phyloP scores from a whole-genome alignment of 2,797 vertebrate genomes.

The Parotocinclus haroldoi region DNA sequence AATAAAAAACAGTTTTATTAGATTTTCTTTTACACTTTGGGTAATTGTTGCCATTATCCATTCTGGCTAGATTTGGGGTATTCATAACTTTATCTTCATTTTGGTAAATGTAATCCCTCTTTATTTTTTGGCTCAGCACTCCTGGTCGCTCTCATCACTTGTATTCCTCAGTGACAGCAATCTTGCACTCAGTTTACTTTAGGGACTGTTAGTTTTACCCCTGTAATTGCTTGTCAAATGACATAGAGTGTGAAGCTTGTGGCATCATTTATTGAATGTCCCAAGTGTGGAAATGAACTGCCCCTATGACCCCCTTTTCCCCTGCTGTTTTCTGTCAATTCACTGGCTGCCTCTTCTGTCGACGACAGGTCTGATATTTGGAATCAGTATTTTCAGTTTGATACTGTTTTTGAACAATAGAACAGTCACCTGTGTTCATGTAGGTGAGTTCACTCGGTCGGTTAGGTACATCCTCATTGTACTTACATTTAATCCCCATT shows the following conservation, averaged over 20 bases:
- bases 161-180: slow-evolving; percentile 33
- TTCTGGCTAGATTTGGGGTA: slow-evolving; percentile 24
- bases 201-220: slow-evolving; percentile 34
- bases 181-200: slow-evolving; percentile 24
- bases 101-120: slow-evolving; percentile 30
- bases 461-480: no score
- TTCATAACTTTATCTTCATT: slow-evolving; percentile 22
- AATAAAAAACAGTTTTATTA: neutral
- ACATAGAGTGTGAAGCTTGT: slow-evolving; percentile 32
- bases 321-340: slow-evolving; percentile 11
- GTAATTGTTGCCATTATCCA: slow-evolving; percentile 33
- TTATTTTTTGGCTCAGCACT: slow-evolving; percentile 26
- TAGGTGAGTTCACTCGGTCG: no score
- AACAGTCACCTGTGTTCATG: neutral
- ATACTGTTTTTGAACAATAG: neutral
- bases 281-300: slow-evolving; percentile 27
- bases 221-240: slow-evolving; percentile 55
- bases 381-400: no score
- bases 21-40: neutral
- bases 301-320: slow-evolving; percentile 23
- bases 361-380: no score
- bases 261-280: slow-evolving; percentile 43
- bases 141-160: slow-evolving; percentile 30
- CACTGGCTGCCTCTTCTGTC: neutral
- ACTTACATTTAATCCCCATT: no score